Base-by-base conservation (phyloP, 1,140 invertebrate species). In the Lucilia sericata region DNA sequence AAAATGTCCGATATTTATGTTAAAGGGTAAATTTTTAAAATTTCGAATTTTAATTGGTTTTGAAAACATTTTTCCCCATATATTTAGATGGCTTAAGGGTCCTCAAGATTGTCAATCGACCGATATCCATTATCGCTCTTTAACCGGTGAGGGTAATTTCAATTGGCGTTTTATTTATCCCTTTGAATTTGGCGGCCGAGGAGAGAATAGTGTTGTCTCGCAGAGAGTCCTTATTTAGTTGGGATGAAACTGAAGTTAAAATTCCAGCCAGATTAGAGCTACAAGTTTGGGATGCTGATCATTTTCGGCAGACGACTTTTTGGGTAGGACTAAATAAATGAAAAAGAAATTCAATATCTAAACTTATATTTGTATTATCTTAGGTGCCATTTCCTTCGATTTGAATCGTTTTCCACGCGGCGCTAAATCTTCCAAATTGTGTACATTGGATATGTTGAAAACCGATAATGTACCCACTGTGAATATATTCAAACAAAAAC, bases 1-100 rank as follows among this genome's bases (percentile, higher is more conserved):
- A 97, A 97, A 91, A 98, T 97, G 96, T 97, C 96, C 42, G 97
- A 98, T 90, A 98, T 98, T 88, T 98, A 98, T 88, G 96, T 98
- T 0, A 98, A 98, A 93, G 97, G 96, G 95, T 96, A 93, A 90
- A 36, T 42, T 3, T 3, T 5, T 19, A 10, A 30, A 30, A 30
- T 30, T 30, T 30, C 25, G 3, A 2, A 30, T 30, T 2, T 30
- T 2, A 30, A 30, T 30, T 1, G 3, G 25, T n/a, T 30, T 30
- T 30, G 1, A 30, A 30, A 30, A 30, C 1, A 30, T 30, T 30
- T 30, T 3, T 30, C 25, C 25, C 25, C 25, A 30, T 0, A 9
- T 70, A 85, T 84, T 89, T 86, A 96, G 96, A 3, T 98, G 96
- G 96, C 88, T 98, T 4, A 97, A 96, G 91, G 97, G 96, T 0